Evolutionary conservation across 2,888 invertebrate genomes (phyloP).

Genomic region (Chaetoderma sp.): DNA sequence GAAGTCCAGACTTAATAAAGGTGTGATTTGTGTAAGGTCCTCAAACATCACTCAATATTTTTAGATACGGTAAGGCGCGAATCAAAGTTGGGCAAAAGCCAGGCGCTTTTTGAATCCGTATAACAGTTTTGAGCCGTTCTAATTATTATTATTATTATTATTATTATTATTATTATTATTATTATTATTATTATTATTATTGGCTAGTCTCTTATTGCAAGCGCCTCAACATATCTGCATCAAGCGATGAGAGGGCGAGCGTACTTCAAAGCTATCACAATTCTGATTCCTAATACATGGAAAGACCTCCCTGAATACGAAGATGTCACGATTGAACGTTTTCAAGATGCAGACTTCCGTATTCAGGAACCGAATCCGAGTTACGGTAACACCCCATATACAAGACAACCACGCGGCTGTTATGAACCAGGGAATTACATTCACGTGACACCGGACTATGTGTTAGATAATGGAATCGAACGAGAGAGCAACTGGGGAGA

Average conservation of each 20-base stretch:
- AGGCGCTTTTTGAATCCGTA: no score
- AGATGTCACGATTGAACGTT: background rate
- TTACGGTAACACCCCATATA: constrained; percentile 15
- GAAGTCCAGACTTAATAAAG: no score
- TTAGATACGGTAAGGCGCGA: no score
- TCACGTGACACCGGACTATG: constrained; percentile 20
- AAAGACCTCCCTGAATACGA: background rate
- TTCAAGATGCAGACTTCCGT: constrained; percentile 9
- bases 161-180: no score
- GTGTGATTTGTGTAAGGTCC: no score
- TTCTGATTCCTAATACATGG: constrained; percentile 13
- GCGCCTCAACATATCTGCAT: background rate
- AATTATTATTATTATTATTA: no score
- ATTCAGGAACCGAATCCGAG: background rate
- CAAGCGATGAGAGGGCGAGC: constrained; percentile 6
- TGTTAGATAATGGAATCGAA: background rate
- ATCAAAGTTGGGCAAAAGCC: no score
- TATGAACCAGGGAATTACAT: constrained; percentile 21
- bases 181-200: no score
- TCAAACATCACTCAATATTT: no score
- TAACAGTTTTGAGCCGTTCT: no score
- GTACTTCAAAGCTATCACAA: constrained; percentile 2
- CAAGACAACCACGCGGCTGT: constrained; percentile 18
- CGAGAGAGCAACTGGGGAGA: no score
- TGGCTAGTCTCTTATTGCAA: background rate